Evolutionary conservation across 1,140 invertebrate genomes (phyloP).

Genomic region (Drosophila mayri): DNA sequence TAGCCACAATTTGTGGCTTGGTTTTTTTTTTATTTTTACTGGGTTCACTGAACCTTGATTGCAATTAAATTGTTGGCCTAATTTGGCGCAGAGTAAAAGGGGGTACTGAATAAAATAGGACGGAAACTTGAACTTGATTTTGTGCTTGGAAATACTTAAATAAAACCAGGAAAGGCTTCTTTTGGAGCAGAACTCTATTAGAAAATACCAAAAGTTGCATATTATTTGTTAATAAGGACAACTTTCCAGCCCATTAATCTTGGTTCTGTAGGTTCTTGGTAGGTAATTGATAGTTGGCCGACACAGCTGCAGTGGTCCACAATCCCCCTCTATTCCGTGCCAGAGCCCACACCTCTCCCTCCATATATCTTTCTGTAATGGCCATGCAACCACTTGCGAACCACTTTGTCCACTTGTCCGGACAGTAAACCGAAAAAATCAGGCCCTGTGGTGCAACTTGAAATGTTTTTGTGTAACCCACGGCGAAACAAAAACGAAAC

Average conservation of each 20-base stretch:
- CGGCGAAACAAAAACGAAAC: slow-evolving; percentile 37
- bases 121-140: slow-evolving; percentile 1
- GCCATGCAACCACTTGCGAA: slow-evolving; percentile 34
- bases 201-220: not conserved
- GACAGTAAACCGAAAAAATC: slow-evolving; percentile 34
- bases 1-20: slow-evolving; percentile 33
- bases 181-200: no score
- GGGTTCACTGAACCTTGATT: slow-evolving; percentile 46
- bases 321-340: slow-evolving; percentile 10
- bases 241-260: not conserved
- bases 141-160: not conserved
- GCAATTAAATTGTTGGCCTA: slow-evolving; percentile 15
- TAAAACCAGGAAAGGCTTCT: not conserved
- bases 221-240: no score
- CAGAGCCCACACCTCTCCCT: slow-evolving; percentile 16
- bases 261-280: not conserved
- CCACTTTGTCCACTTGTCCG: slow-evolving; percentile 46
- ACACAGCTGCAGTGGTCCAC: slow-evolving; percentile 32
- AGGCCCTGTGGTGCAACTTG: slow-evolving; percentile 36
- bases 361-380: slow-evolving; percentile 6
- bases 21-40: slow-evolving; percentile 22
- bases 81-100: slow-evolving; percentile 6
- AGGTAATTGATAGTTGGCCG: slow-evolving; percentile 36
- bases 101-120: not conserved
- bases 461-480: slow-evolving; percentile 45